A percentile compares a stretch with the other conserved stretches of the same genome.
phyloP scores from a whole-genome alignment of 1,140 invertebrate genomes.

The Portunus trituberculatus region DNA sequence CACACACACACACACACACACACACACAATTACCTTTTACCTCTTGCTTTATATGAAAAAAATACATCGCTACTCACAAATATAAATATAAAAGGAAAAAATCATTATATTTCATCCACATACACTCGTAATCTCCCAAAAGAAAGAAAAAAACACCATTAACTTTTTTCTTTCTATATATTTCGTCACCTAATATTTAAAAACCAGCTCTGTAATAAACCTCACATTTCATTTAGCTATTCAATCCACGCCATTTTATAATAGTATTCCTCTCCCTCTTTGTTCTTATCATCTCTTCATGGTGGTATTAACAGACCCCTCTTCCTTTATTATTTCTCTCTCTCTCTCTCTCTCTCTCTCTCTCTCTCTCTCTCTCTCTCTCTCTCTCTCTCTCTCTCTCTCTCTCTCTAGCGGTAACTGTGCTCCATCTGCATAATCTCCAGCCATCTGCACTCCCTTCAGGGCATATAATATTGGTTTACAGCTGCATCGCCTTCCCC shows the following conservation, averaged over 20 bases:
- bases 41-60: too few relatives aligned
- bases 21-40: too few relatives aligned
- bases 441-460: background rate
- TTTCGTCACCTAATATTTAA: too few relatives aligned
- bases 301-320: background rate
- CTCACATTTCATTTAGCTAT: background rate
- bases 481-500: background rate
- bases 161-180: too few relatives aligned
- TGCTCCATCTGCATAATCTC: constrained; percentile 21
- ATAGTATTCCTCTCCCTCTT: background rate
- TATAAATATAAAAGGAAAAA: too few relatives aligned
- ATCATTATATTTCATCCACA: too few relatives aligned
- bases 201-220: too few relatives aligned
- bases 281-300: background rate
- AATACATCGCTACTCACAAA: too few relatives aligned
- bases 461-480: background rate
- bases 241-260: too few relatives aligned
- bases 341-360: background rate
- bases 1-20: background rate
- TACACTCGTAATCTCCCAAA: too few relatives aligned
- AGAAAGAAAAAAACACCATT: too few relatives aligned
- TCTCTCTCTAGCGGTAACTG: background rate
- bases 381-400: background rate
- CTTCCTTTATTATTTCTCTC: background rate
- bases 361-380: too few relatives aligned